Conservation (phyloP, 2,888 invertebrate species). For the Unio pictorum region DNA sequence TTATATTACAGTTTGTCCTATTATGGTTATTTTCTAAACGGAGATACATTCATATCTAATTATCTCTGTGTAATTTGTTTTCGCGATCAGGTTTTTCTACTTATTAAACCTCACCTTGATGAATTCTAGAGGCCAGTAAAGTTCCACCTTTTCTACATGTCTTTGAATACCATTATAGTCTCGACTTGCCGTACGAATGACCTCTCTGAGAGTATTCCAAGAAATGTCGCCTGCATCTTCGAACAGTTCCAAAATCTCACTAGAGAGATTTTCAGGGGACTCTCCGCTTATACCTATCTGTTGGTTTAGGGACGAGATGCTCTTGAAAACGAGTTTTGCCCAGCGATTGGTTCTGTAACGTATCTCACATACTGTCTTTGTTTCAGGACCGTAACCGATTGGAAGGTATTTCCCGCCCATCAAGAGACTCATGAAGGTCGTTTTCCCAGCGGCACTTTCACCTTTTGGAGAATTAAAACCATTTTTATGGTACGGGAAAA, state of each 20-base stretch:
- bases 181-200: slow-evolving; percentile 8
- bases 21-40: no score
- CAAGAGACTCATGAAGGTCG: slow-evolving; percentile 25
- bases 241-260: not conserved
- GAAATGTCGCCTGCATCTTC: not conserved
- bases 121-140: slow-evolving; percentile 20
- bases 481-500: no score
- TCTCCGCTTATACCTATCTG: no score
- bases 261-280: not conserved
- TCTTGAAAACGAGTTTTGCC: slow-evolving; percentile 1
- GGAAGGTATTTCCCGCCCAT: slow-evolving; percentile 29
- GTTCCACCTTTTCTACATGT: slow-evolving; percentile 6
- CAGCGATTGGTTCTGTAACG: slow-evolving; percentile 5
- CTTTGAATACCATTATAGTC: not conserved
- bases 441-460: slow-evolving; percentile 26
- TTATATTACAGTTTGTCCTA: no score
- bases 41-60: no score
- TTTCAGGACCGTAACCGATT: slow-evolving; percentile 10
- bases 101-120: slow-evolving; percentile 5
- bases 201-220: slow-evolving; percentile 9
- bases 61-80: not conserved
- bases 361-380: slow-evolving; percentile 21
- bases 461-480: slow-evolving; percentile 5
- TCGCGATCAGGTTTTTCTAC: not conserved
- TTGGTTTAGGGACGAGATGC: not conserved